Evolutionary conservation across 2,797 vertebrate species (phyloP), one percentile per base, ranked within the genome.

Genomic region (Petrocephalus schoutedeni): DNA sequence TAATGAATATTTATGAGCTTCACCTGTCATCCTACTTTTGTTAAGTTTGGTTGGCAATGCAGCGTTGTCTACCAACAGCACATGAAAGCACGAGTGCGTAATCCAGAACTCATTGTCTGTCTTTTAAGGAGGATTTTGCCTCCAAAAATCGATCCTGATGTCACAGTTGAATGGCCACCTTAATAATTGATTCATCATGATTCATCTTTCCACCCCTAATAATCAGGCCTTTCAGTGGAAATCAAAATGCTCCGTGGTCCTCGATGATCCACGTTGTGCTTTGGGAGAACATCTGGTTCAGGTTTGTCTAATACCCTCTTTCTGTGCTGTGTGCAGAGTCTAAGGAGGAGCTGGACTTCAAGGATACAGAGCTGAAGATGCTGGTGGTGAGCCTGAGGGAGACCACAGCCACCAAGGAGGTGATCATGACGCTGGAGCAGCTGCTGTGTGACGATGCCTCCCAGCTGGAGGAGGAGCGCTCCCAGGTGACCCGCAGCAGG

Each of bases 341-440:
- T 0, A 91, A 90, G 53, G 94, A 95, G 77, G 94, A 94, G 82
- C 90, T 94, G 90, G 94, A 94, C 90, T 92, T 96, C 3, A 95
- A 96, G 45, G 94, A 93, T 89, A 93, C 94, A 0, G 95, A 96
- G 92, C 85, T 95, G 77, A 95, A 91, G 91, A 94, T 93, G 93
- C 90, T 97, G 86, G 92, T 95, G 19, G 94, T 94, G 23, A 92
- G 95, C 86, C 93, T 96, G 88, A 96, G 96, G 88, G 96, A 96
- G 4, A 90, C 91, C 49, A 90, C 90, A 0, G 92, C 95, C 8
- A 96, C 95, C 2, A 97, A 95, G 89, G 97, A 98, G 16, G 94
- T 98, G 89, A 95, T 98, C 85, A 94, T 97, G 93, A 96, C 97
- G 21, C 92, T 99, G 94, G 98, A 99, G 90, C 95, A 95, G 32